phyloP scores from a whole-genome alignment of 2,797 vertebrate species.

The Sebastes kiyomatsui region DNA sequence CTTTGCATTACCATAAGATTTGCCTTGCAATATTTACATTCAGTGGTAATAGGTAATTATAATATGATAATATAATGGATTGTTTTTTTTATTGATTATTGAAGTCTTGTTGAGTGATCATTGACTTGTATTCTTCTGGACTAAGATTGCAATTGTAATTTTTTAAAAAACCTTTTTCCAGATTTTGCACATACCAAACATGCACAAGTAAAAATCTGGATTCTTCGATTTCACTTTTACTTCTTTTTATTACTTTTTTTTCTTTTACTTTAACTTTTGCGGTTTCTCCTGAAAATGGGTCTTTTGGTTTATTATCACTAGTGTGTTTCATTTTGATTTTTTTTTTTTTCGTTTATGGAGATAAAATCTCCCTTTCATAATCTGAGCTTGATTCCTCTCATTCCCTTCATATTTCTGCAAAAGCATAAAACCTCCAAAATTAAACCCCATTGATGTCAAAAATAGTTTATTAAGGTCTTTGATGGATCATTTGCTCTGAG shows the following conservation, averaged over 20 bases:
- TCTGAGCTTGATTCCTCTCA: not conserved
- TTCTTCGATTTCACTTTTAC: not conserved
- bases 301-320: not conserved
- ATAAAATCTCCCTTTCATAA: not conserved
- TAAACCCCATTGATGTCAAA: not conserved
- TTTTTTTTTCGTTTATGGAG: not conserved
- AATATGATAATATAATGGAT: too few species aligned
- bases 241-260: not conserved
- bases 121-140: not conserved
- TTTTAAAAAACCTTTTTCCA: not conserved
- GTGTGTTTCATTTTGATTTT: not conserved
- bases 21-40: not conserved
- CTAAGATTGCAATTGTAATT: not conserved
- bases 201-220: not conserved
- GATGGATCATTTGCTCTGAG: not conserved
- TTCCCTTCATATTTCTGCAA: not conserved
- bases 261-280: not conserved
- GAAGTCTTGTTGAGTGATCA: not conserved
- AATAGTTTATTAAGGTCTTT: not conserved
- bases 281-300: not conserved
- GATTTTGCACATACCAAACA: not conserved
- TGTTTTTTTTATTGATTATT: not conserved
- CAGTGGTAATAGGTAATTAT: not conserved
- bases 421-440: not conserved
- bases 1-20: not conserved